A percentile compares a stretch with the other conserved stretches of the same genome.
Conservation (phyloP, 2,888 invertebrate species). For the Hirtodrosophila cameraria region DNA sequence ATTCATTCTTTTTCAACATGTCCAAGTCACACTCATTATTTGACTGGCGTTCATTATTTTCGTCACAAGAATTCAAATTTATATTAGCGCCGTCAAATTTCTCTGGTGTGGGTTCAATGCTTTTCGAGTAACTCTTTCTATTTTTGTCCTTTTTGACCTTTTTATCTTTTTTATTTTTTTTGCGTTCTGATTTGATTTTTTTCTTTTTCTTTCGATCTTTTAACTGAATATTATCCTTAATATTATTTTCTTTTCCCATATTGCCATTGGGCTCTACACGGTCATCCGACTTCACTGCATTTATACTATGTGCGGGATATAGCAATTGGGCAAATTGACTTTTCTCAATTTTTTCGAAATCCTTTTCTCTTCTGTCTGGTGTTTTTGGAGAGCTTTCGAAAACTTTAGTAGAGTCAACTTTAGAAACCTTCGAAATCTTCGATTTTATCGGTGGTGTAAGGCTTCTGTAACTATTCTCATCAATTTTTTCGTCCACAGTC, state of each 20-base stretch:
- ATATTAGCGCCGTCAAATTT: constrained; percentile 20
- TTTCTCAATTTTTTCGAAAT: constrained; percentile 17
- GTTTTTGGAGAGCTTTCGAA: constrained; percentile 53
- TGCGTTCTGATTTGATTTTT: constrained; percentile 70
- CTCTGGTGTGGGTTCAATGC: constrained; percentile 28
- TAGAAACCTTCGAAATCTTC: constrained; percentile 33
- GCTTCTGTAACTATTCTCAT: constrained; percentile 37
- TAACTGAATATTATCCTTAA: constrained; percentile 25
- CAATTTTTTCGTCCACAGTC: constrained; percentile 20
- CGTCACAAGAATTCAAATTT: constrained; percentile 22
- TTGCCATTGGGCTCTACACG: constrained; percentile 23
- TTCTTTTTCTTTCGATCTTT: constrained; percentile 65
- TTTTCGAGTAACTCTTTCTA: constrained; percentile 38
- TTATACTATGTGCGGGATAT: constrained; percentile 8
- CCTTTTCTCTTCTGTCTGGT: constrained; percentile 41
- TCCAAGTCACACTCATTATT: constrained; percentile 25
- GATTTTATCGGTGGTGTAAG: constrained; percentile 58
- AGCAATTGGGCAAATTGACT: not conserved
- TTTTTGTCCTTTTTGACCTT: constrained; percentile 60
- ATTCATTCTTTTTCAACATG: constrained; percentile 65
- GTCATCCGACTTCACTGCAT: constrained; percentile 2
- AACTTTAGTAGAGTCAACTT: constrained; percentile 23
- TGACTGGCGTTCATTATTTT: constrained; percentile 17
- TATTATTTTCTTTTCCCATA: constrained; percentile 58
- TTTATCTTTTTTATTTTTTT: constrained; percentile 74